A percentile compares a stretch with the other conserved stretches of the same genome.
Conservation (phyloP, 2,113 vertebrate species). For the Sinosuthora webbiana region DNA sequence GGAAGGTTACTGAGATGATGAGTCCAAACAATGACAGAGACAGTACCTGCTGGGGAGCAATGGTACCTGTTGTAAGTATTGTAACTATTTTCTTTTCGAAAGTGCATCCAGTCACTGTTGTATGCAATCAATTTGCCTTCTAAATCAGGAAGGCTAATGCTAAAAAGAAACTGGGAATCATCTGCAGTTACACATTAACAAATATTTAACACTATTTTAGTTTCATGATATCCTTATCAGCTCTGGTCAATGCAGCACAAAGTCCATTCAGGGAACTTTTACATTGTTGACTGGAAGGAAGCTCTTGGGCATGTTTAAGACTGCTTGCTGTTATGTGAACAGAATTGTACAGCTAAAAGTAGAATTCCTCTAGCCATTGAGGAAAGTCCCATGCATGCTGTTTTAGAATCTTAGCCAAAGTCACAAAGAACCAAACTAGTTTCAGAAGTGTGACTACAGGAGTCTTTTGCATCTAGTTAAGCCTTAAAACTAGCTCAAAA, state of each 20-base stretch:
- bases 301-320: not conserved
- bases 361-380: not conserved
- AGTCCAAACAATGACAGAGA: not conserved
- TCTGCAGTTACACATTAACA: constrained; percentile 34
- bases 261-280: not conserved
- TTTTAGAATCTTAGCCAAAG: not conserved
- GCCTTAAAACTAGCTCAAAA: not conserved
- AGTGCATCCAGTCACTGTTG: not conserved
- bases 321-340: not conserved
- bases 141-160: not conserved
- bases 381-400: not conserved
- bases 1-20: not conserved
- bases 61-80: not conserved
- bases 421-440: not conserved
- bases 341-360: not conserved
- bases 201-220: not conserved
- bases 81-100: not conserved
- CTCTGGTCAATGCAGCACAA: not conserved
- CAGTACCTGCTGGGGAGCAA: not conserved
- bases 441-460: not conserved
- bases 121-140: not conserved
- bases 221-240: not conserved
- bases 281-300: not conserved
- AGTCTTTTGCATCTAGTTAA: not conserved
- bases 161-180: not conserved